phyloP scores from a whole-genome alignment of 2,797 vertebrate genomes.

The Melanotaenia maccullochi region DNA sequence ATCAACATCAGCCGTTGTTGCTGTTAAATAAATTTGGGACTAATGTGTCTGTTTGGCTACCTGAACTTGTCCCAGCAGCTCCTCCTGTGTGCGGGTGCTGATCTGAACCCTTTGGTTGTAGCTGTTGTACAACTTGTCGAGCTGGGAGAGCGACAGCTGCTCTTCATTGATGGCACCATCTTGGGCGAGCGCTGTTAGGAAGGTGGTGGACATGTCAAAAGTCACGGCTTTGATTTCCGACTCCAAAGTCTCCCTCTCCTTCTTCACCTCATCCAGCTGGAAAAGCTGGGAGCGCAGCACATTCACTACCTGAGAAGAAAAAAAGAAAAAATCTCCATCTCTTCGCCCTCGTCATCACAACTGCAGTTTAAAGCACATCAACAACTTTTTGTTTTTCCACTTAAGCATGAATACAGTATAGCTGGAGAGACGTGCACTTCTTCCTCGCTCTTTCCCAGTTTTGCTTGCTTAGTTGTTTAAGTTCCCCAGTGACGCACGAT shows the following conservation, averaged over 20 bases:
- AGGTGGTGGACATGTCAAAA: constrained; percentile 94
- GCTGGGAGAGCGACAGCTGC: constrained; percentile 88
- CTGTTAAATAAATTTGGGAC: background rate
- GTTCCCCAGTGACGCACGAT: constrained; percentile 60
- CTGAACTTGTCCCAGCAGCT: constrained; percentile 91
- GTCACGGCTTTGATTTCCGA: constrained; percentile 92
- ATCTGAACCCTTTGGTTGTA: constrained; percentile 90
- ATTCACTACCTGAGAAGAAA: constrained; percentile 87
- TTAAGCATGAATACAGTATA: constrained; percentile 16
- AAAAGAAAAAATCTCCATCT: background rate
- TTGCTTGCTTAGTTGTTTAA: constrained; percentile 70
- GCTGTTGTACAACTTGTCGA: constrained; percentile 90
- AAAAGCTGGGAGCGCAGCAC: constrained; percentile 89
- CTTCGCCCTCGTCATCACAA: background rate
- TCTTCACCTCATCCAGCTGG: constrained; percentile 91
- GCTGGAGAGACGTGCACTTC: constrained; percentile 33
- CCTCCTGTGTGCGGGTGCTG: constrained; percentile 90
- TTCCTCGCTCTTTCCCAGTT: constrained; percentile 44
- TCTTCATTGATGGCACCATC: constrained; percentile 95
- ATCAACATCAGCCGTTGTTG: background rate
- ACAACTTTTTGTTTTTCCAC: constrained; percentile 1
- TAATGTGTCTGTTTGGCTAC: constrained; percentile 64
- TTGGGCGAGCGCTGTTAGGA: constrained; percentile 91
- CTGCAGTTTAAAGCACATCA: background rate
- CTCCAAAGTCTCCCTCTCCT: constrained; percentile 91